A percentile compares a stretch with the other conserved stretches of the same genome.
phyloP scores from a whole-genome alignment of 2,797 vertebrate genomes.

The Pygocentrus nattereri region DNA sequence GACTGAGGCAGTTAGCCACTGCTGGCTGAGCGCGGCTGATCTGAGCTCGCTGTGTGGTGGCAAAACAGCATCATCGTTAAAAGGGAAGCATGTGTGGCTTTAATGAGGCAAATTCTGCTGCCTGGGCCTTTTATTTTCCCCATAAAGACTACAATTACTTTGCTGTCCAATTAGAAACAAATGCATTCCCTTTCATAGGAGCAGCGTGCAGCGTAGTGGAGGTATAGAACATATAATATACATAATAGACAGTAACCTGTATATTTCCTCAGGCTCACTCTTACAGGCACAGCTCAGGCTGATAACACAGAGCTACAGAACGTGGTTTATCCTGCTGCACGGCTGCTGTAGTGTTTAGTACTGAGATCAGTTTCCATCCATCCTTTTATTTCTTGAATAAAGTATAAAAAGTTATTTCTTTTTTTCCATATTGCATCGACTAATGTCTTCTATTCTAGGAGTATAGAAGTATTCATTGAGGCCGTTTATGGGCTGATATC shows the following conservation, averaged over 20 bases:
- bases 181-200: background rate
- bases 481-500: too few relatives aligned
- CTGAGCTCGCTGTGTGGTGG: background rate
- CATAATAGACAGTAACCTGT: background rate
- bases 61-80: background rate
- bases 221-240: background rate
- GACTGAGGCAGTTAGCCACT: background rate
- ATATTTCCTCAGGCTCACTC: too few relatives aligned
- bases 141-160: slow-evolving; percentile 8
- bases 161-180: background rate
- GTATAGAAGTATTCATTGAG: too few relatives aligned
- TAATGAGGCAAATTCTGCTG: background rate
- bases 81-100: background rate
- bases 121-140: background rate
- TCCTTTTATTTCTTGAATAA: too few relatives aligned
- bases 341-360: too few relatives aligned
- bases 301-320: too few relatives aligned
- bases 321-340: too few relatives aligned
- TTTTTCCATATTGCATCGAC: too few relatives aligned
- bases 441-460: too few relatives aligned
- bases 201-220: background rate
- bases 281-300: too few relatives aligned
- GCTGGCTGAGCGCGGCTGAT: background rate
- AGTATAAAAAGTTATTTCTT: too few relatives aligned
- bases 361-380: too few relatives aligned